Evolutionary conservation across 1,140 invertebrate species (phyloP), one percentile per base, ranked within the genome.

Genomic region (Drosophila mojavensis): DNA sequence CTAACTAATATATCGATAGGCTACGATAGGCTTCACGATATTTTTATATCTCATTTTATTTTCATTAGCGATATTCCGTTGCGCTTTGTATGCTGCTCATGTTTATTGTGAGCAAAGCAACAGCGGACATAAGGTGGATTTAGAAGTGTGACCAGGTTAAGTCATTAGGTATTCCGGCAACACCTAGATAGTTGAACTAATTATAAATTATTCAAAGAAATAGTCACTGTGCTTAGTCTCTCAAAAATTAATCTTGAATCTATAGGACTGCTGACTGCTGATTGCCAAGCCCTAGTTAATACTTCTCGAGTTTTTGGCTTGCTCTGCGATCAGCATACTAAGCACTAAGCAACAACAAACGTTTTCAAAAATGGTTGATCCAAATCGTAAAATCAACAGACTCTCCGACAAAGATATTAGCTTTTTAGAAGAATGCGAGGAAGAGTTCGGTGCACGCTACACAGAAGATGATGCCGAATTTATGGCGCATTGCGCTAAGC

Each of bases 381-480:
- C 92, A 1, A 92, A 92, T 58, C 76, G 92, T 5, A 92, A 92
- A 75, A 92, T 92, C n/a, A 92, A 92, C 70, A 79, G 88, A 30
- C 58, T 93, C 7, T 92, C 92, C 5, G 91, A 93, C 17, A 88
- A 82, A 50, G 93, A 94, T 66, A 50, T 92, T 4, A 83, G 89
- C 26, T 94, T 94, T 60, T 64, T 95, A 17, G 90, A 91, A 36
- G 91, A 93, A 75, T 94, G 94, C 64, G 94, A 95, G 60, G 75
- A 92, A 17, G 93, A 94, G 76, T 95, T 94, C 70, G 79, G 83
- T 26, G 68, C 91, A 67, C 93, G 94, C 54, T 95, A 93, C 56
- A 94, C 94, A 24, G 93, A 94, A 11, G 84, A 92, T 3, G 94
- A 95, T 81, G 66, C 59, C 28, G 93, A 93, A 30, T 94, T 93